These are phyloP conservation scores for Spisula solida DNA, from an alignment of 2,888 invertebrate genomes.

Conservation along the genomic window DNA sequence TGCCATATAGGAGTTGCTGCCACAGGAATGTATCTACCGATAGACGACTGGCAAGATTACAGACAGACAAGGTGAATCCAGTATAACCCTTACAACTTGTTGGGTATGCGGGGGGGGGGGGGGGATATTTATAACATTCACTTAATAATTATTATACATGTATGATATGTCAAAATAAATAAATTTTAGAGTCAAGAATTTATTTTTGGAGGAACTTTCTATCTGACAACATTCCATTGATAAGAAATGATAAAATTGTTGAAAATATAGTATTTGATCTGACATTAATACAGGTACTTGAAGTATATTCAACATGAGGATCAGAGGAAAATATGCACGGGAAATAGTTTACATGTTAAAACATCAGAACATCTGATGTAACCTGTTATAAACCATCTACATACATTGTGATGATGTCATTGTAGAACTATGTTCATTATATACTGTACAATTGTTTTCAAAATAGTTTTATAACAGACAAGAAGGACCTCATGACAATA, in stretches of 20 bases:
- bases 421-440: background rate
- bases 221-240: conserved; percentile 8
- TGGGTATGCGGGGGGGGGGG: no score
- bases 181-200: background rate
- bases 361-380: background rate
- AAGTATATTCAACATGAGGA: background rate
- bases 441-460: no score
- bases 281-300: background rate
- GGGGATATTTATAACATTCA: no score
- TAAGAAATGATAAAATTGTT: background rate
- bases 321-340: background rate
- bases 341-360: background rate
- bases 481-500: no score
- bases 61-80: no score
- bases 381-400: background rate
- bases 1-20: no score
- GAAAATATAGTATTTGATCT: background rate
- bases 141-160: no score
- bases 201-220: background rate
- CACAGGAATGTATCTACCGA: no score
- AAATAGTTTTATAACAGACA: no score
- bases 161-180: no score
- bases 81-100: no score
- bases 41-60: no score
- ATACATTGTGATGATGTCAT: background rate